Conservation (phyloP, 2,113 vertebrate genomes). For the Aphelocoma coerulescens region DNA sequence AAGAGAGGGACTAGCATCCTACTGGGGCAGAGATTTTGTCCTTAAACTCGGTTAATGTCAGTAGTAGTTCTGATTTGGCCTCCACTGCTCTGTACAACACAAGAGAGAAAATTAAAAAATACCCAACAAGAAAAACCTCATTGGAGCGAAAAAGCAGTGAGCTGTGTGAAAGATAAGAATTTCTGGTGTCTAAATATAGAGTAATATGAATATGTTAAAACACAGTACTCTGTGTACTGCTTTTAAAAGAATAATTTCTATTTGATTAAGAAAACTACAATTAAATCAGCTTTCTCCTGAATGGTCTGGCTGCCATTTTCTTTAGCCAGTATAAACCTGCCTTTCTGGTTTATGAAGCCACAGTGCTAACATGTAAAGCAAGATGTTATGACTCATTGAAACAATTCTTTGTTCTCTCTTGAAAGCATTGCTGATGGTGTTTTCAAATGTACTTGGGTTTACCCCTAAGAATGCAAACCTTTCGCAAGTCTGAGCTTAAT, state of each 20-base stretch:
- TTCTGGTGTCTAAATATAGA: not conserved
- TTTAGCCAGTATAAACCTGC: slow-evolving; percentile 67
- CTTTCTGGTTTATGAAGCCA: slow-evolving; percentile 68
- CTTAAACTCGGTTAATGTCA: not conserved
- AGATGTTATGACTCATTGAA: slow-evolving; percentile 66
- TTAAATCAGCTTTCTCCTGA: not conserved
- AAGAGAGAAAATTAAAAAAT: not conserved
- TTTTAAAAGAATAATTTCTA: not conserved
- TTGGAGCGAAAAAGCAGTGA: not conserved
- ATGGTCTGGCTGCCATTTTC: slow-evolving; percentile 47
- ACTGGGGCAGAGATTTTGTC: not conserved
- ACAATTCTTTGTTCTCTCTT: slow-evolving; percentile 71
- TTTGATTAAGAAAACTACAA: not conserved
- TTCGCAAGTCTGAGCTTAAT: slow-evolving; percentile 34
- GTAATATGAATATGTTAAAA: not conserved
- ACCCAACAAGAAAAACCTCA: not conserved
- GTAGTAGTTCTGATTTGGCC: not conserved
- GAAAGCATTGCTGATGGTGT: slow-evolving; percentile 47
- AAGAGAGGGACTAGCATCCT: not conserved
- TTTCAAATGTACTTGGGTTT: slow-evolving; percentile 56
- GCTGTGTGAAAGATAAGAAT: not conserved
- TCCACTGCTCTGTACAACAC: not conserved
- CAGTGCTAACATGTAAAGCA: slow-evolving; percentile 47
- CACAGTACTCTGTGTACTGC: not conserved
- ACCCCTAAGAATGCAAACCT: slow-evolving; percentile 38